Percentiles rank a stretch among this genome's conserved stretches.
phyloP scores from a whole-genome alignment of 2,113 vertebrate genomes.

The Caranx ignobilis region DNA sequence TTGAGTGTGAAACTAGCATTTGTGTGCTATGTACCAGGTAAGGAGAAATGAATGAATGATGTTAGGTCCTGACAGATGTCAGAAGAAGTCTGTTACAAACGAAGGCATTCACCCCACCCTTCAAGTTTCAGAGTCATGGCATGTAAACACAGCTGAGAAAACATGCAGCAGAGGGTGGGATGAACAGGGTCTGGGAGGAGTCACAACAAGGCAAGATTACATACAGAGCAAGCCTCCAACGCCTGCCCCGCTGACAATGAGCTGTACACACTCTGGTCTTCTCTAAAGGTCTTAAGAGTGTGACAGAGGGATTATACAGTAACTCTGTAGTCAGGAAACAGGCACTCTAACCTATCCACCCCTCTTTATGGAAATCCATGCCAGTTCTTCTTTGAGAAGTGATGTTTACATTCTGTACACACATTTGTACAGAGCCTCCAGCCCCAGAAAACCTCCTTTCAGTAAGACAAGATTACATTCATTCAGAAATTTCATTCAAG shows the following conservation, averaged over 20 bases:
- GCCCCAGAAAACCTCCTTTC: constrained; percentile 5
- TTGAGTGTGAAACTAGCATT: constrained; percentile 2
- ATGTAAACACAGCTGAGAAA: constrained; percentile 77
- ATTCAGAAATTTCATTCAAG: neutral
- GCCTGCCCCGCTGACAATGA: constrained; percentile 5
- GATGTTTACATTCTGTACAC: constrained; percentile 17
- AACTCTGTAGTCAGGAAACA: neutral
- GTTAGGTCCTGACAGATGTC: constrained; percentile 58
- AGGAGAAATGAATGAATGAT: constrained; percentile 20
- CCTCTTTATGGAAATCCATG: constrained; percentile 14
- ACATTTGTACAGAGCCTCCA: neutral
- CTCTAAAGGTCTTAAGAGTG: constrained; percentile 26
- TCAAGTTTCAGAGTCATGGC: constrained; percentile 55
- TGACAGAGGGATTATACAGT: constrained; percentile 17
- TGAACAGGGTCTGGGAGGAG: constrained; percentile 32
- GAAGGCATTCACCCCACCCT: constrained; percentile 56
- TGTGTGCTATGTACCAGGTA: neutral
- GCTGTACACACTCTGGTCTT: constrained; percentile 11
- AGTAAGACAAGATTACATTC: constrained; percentile 27
- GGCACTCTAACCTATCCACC: neutral
- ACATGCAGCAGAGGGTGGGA: constrained; percentile 53
- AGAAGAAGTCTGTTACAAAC: constrained; percentile 49
- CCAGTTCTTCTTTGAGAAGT: constrained; percentile 4
- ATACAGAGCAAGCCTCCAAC: neutral
- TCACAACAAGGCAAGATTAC: constrained; percentile 42